These are phyloP conservation scores for Carassius gibelio DNA, from an alignment of 2,113 vertebrate species.

Conservation along the genomic window DNA sequence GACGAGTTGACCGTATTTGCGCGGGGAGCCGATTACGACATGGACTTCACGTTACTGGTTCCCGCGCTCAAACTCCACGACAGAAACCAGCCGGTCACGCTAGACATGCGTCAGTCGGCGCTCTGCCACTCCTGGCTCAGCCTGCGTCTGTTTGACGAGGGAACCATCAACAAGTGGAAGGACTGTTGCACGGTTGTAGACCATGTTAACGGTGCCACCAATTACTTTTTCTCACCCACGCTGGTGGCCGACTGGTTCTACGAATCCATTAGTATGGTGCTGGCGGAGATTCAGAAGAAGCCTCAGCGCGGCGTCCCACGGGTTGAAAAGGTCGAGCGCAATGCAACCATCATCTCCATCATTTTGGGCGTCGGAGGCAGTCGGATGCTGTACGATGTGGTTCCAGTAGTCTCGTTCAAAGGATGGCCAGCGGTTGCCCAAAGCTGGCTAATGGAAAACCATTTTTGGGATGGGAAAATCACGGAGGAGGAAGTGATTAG, in stretches of 20 bases:
- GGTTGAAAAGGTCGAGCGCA: conserved; percentile 93
- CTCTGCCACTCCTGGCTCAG: conserved; percentile 97
- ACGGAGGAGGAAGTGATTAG: conserved; percentile 98
- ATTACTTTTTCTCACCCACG: conserved; percentile 96
- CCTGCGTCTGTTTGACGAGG: conserved; percentile 93
- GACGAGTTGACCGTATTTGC: conserved; percentile 91
- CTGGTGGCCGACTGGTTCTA: conserved; percentile 97
- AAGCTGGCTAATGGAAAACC: conserved; percentile 99
- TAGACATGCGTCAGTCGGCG: conserved; percentile 96
- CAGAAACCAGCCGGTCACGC: conserved; percentile 94
- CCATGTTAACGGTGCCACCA: conserved; percentile 88
- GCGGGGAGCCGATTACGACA: conserved; percentile 93
- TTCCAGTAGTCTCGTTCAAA: conserved; percentile 96
- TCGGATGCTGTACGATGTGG: conserved; percentile 94
- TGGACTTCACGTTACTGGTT: conserved; percentile 97
- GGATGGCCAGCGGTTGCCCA: conserved; percentile 97
- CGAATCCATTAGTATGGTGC: conserved; percentile 87
- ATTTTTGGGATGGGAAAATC: conserved; percentile 99
- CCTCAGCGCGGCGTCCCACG: conserved; percentile 91
- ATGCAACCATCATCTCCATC: conserved; percentile 90
- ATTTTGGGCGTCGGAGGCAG: conserved; percentile 94
- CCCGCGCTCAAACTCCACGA: conserved; percentile 95
- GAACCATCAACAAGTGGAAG: conserved; percentile 93
- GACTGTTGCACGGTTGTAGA: conserved; percentile 95
- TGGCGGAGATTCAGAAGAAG: conserved; percentile 94